Conservation (phyloP, 2,113 vertebrate species). For the Lepidothrix coronata region DNA sequence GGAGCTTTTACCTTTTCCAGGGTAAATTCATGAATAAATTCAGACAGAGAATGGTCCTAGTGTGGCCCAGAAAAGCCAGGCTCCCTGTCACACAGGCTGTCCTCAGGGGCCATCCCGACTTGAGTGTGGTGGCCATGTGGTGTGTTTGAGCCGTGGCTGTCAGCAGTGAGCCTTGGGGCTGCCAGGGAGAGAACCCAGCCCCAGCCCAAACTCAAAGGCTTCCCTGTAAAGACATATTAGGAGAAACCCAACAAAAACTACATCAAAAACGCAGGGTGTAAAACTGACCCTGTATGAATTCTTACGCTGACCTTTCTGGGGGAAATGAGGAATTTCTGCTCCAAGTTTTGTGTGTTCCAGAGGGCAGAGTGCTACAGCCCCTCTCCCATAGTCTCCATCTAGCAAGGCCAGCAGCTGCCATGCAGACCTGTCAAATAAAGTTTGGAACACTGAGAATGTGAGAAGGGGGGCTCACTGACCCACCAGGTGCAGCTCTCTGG, state of each 20-base stretch:
- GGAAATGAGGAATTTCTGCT: neutral
- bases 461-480: neutral
- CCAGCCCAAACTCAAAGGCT: neutral
- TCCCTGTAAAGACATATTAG: neutral
- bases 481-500: neutral
- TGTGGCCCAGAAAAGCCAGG: neutral
- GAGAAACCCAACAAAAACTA: neutral
- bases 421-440: neutral
- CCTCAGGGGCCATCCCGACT: neutral
- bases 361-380: neutral
- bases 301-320: neutral
- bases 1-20: neutral
- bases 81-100: neutral
- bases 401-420: neutral
- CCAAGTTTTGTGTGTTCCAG: neutral
- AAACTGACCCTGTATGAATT: neutral
- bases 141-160: neutral
- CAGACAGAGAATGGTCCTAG: neutral
- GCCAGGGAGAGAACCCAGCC: neutral
- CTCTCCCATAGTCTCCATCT: neutral
- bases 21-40: neutral
- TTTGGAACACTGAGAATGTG: neutral
- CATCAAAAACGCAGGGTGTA: neutral
- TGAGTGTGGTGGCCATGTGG: fast-evolving
- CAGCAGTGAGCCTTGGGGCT: neutral